Base-by-base conservation (phyloP, 2,113 vertebrate genomes). In the Myiagra hebetior region DNA sequence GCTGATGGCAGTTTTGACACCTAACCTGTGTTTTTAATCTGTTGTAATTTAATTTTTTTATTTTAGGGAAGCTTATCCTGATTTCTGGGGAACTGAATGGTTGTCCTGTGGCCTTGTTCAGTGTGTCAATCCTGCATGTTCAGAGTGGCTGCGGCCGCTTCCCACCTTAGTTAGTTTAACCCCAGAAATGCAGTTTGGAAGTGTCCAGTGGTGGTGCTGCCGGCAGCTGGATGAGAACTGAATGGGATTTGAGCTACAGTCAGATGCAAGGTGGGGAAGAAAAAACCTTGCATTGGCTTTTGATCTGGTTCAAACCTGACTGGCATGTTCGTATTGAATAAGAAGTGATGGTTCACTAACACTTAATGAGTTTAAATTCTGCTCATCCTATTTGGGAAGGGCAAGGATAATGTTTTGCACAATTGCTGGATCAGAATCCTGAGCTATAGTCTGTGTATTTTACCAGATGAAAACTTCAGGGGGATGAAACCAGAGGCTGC, bases 21-120 rank as follows among this genome's bases (percentile, higher is more conserved):
- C 77, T 94, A 68, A 63, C 77, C 55, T 30, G 1, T 33, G 53
- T 41, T 92, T 93, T 96, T 83, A 92, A 79, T 64, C 68, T 16
- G 37, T 56, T 68, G 60, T 73, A 91, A 52, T 79, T 89, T 95
- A 65, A 42, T 65, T 85, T 35, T 70, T 52, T 33, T 31, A 15
- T 91, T 79, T 73, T 82, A 65, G 85, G 53, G 85, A 69, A 49
- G 18, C 49, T 89, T 39, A 49, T 46, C 46, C 53, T 55, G 37
- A 31, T 64, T 85, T 64, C 26, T 56, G 59, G 87, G 55, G 41
- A 26, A 15, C 49, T 64, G 67, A 59, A 62, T 50, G 67, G 59
- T 93, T 74, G 70, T 95, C 85, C 84, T 74, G 83, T 95, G 96
- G 91, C 90, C 93, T 96, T 94, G 93, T 84, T 80, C 63, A 27